Evolutionary conservation across 37 sponge, comb jelly and placozoan genomes (phyloP).

Genomic region (Lycopodina hypogea): DNA sequence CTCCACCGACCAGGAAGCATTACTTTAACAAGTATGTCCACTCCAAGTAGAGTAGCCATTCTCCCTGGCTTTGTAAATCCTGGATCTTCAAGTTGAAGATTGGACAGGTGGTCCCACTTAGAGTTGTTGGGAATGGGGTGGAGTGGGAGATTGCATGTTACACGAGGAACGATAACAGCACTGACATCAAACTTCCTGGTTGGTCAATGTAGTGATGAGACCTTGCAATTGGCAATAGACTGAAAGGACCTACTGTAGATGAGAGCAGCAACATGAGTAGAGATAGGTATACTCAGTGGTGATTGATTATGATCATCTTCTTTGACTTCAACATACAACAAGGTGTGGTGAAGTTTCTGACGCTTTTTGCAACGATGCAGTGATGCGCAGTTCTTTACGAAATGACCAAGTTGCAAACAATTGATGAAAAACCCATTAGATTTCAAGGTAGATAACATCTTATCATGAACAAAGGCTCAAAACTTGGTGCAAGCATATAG

Average conservation of each 20-base stretch:
- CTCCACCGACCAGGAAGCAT: slow-evolving; percentile 21
- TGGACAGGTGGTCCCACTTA: too few relatives aligned
- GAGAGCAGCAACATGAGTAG: slow-evolving; percentile 18
- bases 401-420: slow-evolving; percentile 18
- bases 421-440: slow-evolving; percentile 12
- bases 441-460: slow-evolving; percentile 21
- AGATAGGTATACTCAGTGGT: background rate
- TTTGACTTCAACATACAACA: background rate
- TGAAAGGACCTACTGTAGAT: too few relatives aligned
- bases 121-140: too few relatives aligned
- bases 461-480: slow-evolving; percentile 5
- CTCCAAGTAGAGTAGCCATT: slow-evolving; percentile 30
- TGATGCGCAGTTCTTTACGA: too few relatives aligned
- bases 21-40: slow-evolving; percentile 2
- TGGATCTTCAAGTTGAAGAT: slow-evolving; percentile 21
- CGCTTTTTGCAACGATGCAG: background rate
- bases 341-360: slow-evolving; percentile 13
- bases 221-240: too few relatives aligned
- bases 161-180: too few relatives aligned
- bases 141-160: too few relatives aligned
- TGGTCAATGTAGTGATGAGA: too few relatives aligned
- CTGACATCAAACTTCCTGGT: too few relatives aligned
- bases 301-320: too few relatives aligned
- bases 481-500: slow-evolving; percentile 12
- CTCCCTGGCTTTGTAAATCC: slow-evolving; percentile 14